Evolutionary conservation across 2,888 invertebrate species (phyloP).

Genomic region (Leptura quadrifasciata): DNA sequence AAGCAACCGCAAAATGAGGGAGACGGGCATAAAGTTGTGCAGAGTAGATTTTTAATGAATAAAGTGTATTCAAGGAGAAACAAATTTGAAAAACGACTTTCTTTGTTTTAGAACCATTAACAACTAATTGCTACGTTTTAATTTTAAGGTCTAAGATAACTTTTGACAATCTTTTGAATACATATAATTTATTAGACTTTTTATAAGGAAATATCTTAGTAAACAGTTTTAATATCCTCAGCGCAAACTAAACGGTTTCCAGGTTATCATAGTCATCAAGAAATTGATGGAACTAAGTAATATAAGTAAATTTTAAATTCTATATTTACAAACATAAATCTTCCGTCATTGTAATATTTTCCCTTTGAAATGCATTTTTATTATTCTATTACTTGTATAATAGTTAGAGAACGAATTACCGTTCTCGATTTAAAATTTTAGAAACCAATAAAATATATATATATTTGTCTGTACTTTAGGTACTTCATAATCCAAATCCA

Average conservation of each 20-base stretch:
- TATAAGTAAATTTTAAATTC: background rate
- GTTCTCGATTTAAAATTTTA: too few species aligned
- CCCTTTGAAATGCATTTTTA: too few species aligned
- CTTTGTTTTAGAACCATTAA: conserved; percentile 73
- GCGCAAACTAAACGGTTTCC: conserved; percentile 14
- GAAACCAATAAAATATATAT: too few species aligned
- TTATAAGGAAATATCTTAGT: conserved; percentile 56
- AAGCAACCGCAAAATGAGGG: conserved; percentile 45
- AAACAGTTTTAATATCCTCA: conserved; percentile 55
- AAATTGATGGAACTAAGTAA: conserved; percentile 5
- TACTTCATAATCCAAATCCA: too few species aligned
- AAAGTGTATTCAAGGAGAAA: conserved; percentile 71
- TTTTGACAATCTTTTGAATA: conserved; percentile 72
- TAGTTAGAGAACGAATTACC: too few species aligned
- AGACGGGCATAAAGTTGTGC: conserved; percentile 52
- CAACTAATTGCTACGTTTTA: conserved; percentile 73
- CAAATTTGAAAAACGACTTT: conserved; percentile 74
- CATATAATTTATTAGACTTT: conserved; percentile 67
- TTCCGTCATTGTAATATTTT: too few species aligned
- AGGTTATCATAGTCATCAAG: background rate
- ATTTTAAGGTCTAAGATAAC: conserved; percentile 71
- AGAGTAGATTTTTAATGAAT: conserved; percentile 66
- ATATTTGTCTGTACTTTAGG: too few species aligned
- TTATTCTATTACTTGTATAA: too few species aligned
- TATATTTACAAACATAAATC: background rate